Percentiles rank a stretch among this genome's conserved stretches.
phyloP scores from a whole-genome alignment of 2,888 invertebrate species.

The Trimorus sp. region DNA sequence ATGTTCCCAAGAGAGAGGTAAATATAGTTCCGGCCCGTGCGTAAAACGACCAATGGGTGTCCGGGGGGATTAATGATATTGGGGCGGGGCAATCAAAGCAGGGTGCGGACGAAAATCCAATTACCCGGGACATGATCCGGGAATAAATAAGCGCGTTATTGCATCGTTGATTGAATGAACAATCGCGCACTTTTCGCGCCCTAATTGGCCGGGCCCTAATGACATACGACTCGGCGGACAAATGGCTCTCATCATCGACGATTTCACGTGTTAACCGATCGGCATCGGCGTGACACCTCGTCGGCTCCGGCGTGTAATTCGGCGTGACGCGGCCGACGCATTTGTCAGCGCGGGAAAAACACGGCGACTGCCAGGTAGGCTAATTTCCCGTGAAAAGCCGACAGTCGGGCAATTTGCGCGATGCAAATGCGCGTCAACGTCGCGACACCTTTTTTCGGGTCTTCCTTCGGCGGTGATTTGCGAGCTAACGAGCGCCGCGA shows the following conservation, averaged over 20 bases:
- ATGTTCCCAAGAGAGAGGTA: no score
- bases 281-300: neutral
- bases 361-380: neutral
- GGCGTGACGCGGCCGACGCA: conserved; percentile 26
- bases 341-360: conserved; percentile 40
- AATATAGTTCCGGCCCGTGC: conserved; percentile 28
- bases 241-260: conserved; percentile 44
- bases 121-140: conserved; percentile 25
- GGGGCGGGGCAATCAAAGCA: conserved; percentile 23
- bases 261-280: conserved; percentile 45
- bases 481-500: conserved; percentile 55
- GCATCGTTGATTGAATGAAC: conserved; percentile 36
- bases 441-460: conserved; percentile 4
- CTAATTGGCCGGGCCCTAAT: conserved; percentile 22
- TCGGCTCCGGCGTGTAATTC: conserved; percentile 28
- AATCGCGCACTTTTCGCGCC: conserved; percentile 32
- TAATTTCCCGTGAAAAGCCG: conserved; percentile 37
- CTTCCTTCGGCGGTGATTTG: conserved; percentile 46
- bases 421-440: conserved; percentile 37
- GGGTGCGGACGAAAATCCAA: conserved; percentile 15
- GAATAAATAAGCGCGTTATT: conserved; percentile 33
- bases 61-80: conserved; percentile 36
- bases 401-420: conserved; percentile 24
- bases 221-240: conserved; percentile 48
- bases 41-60: conserved; percentile 47